A percentile compares a stretch with the other conserved stretches of the same genome.
Evolutionary conservation across 2,888 invertebrate genomes (phyloP).

Genomic region (Acronicta aceris): DNA sequence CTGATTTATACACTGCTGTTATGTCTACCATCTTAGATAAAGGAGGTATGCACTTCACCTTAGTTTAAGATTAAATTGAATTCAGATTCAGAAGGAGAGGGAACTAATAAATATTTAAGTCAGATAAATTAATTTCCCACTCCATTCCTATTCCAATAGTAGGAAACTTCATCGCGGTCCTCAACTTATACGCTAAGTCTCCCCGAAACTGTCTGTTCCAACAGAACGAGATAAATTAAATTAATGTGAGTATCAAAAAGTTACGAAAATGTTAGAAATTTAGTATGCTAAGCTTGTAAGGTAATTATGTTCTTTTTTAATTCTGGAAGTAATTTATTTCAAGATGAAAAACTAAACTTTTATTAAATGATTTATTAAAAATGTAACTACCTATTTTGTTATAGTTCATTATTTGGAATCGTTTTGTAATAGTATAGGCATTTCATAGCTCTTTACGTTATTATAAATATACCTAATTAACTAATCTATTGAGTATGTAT

Average conservation of each 20-base stretch:
- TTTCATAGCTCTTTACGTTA: too few relatives aligned
- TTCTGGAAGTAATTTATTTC: background rate
- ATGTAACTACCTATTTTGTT: too few relatives aligned
- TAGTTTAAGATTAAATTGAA: slow-evolving; percentile 32
- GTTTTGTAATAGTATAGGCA: too few relatives aligned
- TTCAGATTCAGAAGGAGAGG: slow-evolving; percentile 21
- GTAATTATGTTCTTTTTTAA: background rate
- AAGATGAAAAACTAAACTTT: too few relatives aligned
- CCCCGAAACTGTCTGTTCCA: slow-evolving; percentile 65
- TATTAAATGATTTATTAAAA: too few relatives aligned
- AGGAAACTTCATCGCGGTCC: slow-evolving; percentile 57
- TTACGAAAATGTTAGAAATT: slow-evolving; percentile 34
- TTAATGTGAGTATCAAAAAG: slow-evolving; percentile 65
- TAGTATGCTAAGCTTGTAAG: slow-evolving; percentile 1
- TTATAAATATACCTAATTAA: too few relatives aligned
- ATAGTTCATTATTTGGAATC: too few relatives aligned
- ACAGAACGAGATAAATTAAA: slow-evolving; percentile 72
- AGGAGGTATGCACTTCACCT: slow-evolving; percentile 8
- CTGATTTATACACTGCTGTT: too few relatives aligned
- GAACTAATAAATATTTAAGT: slow-evolving; percentile 54
- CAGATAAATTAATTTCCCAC: slow-evolving; percentile 57
- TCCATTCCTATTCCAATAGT: slow-evolving; percentile 58
- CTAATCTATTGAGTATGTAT: too few relatives aligned
- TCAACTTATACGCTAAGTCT: slow-evolving; percentile 61
- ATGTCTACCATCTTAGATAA: too few relatives aligned